phyloP scores from a whole-genome alignment of 1,140 invertebrate species.

The Rhyacophila brunnea region DNA sequence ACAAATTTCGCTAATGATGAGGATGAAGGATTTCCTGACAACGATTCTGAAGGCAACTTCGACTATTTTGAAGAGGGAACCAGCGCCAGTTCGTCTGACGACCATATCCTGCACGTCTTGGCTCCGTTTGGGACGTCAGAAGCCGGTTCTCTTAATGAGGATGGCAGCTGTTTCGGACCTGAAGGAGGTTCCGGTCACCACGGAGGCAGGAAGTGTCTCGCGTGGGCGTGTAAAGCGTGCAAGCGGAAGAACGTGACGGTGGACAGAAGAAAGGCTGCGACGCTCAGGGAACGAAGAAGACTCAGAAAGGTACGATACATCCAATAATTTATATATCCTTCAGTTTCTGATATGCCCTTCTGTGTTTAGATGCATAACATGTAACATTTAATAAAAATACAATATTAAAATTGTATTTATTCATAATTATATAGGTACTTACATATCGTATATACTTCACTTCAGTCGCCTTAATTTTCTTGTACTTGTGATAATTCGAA shows the following conservation, averaged over 20 bases:
- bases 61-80: conserved; percentile 27
- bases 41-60: conserved; percentile 19
- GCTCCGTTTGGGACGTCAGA: conserved; percentile 23
- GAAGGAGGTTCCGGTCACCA: neutral
- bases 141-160: conserved; percentile 1
- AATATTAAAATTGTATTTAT: too few relatives aligned
- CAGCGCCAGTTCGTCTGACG: conserved; percentile 23
- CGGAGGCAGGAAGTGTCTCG: conserved; percentile 74
- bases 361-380: too few relatives aligned
- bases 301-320: conserved; percentile 82
- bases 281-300: conserved; percentile 86
- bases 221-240: conserved; percentile 96
- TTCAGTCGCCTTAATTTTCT: too few relatives aligned
- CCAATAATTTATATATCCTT: too few relatives aligned
- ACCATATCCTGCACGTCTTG: conserved; percentile 27
- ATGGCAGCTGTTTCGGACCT: conserved; percentile 9
- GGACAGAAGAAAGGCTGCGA: conserved; percentile 94
- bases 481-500: too few relatives aligned
- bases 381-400: too few relatives aligned
- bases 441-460: too few relatives aligned
- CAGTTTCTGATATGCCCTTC: too few relatives aligned
- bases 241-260: conserved; percentile 93
- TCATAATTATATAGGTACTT: too few relatives aligned
- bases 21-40: conserved; percentile 19
- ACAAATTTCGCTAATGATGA: neutral